Base-by-base conservation (phyloP, 2,113 vertebrate species). In the Anolis carolinensis region DNA sequence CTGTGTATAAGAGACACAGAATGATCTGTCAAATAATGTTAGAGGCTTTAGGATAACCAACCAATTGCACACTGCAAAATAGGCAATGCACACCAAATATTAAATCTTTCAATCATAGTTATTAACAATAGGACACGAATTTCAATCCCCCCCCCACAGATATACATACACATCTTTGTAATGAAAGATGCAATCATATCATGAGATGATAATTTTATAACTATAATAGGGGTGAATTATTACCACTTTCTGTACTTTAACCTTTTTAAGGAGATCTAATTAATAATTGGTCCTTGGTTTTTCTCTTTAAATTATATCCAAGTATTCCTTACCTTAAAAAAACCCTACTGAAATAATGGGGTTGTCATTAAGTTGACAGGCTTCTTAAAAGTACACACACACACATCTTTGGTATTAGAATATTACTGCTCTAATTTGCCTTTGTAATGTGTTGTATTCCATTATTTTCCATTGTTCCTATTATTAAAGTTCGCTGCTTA, bases 281-380 rank as follows among this genome's bases (percentile, higher is more conserved):
- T 90, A 91, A 93, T 83, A 52, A 59, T 84, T 86, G 27, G 36
- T 87, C 86, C 84, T 91, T 91, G 92, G 1, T 14, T 91, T 27
- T 32, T 89, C 25, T 83, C 52, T 92, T 94, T 91, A 92, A 83
- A 88, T 88, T 87, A 90, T 88, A 50, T 87, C 39, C n/a, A 88
- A 88, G n/a, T 44, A 44, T 44, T 44, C 39, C 39, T 44, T 44
- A 44, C 39, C 39, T 44, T 44, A 44, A 44, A 44, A 44, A 5
- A 44, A 44, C 2, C 39, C 39, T 44, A 5, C 39, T 44, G 39
- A 44, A 44, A 44, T 44, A 4, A 44, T 44, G 39, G 39, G 39
- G 39, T 44, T 44, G 39, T 44, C 39, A 44, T n/a, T 44, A 44
- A 44, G 5, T 44, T 5, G 5, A 5, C 39, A 44, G 39, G 39